Base-by-base conservation (phyloP, 1,140 invertebrate species). In the Drosophila pallidifrons region DNA sequence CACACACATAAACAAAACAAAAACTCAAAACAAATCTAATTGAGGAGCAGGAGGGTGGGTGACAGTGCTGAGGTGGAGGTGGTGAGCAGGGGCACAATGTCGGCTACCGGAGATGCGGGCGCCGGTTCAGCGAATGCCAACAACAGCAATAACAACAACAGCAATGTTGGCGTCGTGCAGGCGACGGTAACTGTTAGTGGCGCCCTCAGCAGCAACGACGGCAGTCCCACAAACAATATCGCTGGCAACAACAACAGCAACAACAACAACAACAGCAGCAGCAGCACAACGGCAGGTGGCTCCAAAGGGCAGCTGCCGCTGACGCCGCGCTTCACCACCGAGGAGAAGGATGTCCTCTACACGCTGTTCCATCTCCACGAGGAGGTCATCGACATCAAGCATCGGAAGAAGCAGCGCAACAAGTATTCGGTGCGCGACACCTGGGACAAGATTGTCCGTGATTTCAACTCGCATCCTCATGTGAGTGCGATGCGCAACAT, bases 351-450 rank as follows among this genome's bases (percentile, higher is more conserved):
- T 6, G 88, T 92, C n/a, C 77, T 92, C 0, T 92, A 92, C 52
- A 55, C 57, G 0, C 70, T 92, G 11, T 92, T 92, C 63, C 85
- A 89, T 28, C 58, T 83, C 46, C 90, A 92, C 61, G 86, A 92
- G 63, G 91, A 92, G 28, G 86, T 92, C 30, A 92, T 92, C 66
- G 92, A 92, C 60, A 92, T 92, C 6, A 92, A 92, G 73, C 85
- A 81, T 35, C 66, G 90, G 1, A 92, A 91, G 67, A 91, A 92
- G 55, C 81, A 91, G 63, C 79, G 88, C 60, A 91, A 89, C 75
- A 92, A 91, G 76, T 91, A 88, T 60, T 90, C 89, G 30, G 89
- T 92, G 41, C 91, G 92, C 5, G 89, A 92, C 43, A 86, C 91
- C 45, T 92, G 92, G 92, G 89, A 92, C 35, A 81, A 90, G 54